phyloP scores from a whole-genome alignment of 2,113 vertebrate genomes.

The Jaculus jaculus region DNA sequence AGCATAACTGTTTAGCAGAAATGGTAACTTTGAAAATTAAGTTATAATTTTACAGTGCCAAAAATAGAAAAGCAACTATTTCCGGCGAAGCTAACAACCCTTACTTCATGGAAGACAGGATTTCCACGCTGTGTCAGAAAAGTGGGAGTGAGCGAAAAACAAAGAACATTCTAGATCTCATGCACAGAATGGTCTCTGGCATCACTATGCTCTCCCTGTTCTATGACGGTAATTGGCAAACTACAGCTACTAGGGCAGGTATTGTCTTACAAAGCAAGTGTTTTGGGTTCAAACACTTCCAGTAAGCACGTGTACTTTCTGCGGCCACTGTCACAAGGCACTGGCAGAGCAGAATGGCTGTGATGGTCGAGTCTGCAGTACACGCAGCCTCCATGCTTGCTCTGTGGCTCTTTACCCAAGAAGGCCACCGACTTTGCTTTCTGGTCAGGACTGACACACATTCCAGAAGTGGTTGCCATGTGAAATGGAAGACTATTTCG shows the following conservation, averaged over 20 bases:
- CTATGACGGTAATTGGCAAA: neutral
- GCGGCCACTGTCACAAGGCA: neutral
- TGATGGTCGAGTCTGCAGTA: neutral
- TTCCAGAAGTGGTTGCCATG: neutral
- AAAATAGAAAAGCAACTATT: neutral
- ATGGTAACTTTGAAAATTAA: neutral
- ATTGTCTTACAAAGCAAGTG: neutral
- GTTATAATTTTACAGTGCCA: neutral
- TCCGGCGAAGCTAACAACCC: neutral
- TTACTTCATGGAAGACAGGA: neutral
- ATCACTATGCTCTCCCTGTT: neutral
- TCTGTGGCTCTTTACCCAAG: neutral
- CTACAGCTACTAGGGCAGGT: accelerated
- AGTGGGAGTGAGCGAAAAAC: neutral
- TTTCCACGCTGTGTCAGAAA: neutral
- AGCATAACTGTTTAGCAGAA: neutral
- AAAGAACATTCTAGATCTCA: neutral
- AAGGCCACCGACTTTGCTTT: neutral
- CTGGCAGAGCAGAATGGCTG: neutral
- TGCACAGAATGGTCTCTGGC: accelerated
- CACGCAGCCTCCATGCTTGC: neutral
- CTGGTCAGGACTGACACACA: accelerated
- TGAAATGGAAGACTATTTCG: neutral
- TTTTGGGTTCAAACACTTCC: neutral
- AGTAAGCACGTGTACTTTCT: neutral